Evolutionary conservation across 2,797 vertebrate genomes (phyloP).

Genomic region (Falco berigora): DNA sequence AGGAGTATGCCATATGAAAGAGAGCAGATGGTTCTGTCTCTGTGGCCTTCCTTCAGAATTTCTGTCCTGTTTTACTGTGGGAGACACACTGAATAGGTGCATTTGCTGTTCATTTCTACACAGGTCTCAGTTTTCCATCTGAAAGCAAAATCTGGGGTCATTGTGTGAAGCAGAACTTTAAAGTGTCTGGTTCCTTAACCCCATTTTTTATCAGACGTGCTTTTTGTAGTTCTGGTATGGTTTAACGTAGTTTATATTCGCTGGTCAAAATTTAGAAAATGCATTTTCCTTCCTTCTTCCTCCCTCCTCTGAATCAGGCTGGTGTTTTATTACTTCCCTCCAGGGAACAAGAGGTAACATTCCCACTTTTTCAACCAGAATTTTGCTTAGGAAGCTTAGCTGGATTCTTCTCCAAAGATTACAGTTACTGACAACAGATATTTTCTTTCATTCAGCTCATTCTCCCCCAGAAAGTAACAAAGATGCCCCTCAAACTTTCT

Average conservation of each 20-base stretch:
- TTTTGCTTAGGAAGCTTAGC: not conserved
- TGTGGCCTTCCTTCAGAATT: not conserved
- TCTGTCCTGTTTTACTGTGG: not conserved
- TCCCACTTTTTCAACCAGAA: not conserved
- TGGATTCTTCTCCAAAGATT: not conserved
- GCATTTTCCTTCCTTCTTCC: not conserved
- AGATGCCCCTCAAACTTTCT: not conserved
- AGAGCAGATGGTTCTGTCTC: not conserved
- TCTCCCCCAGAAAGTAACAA: not conserved
- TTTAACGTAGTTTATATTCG: not conserved
- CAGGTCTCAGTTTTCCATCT: not conserved
- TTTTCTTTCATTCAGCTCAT: not conserved
- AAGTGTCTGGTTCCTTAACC: not conserved
- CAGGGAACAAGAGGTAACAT: not conserved
- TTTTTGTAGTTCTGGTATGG: not conserved
- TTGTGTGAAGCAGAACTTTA: not conserved
- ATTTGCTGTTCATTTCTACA: not conserved
- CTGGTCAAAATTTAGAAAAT: not conserved
- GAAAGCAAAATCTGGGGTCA: not conserved
- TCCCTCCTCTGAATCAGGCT: fast-evolving
- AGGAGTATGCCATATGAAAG: not conserved
- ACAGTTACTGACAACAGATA: not conserved
- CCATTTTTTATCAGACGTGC: not conserved
- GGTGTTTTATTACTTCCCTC: not conserved
- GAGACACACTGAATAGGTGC: fast-evolving